Conservation (phyloP, 2,888 invertebrate genomes). For the Ceratothoa steindachneri region DNA sequence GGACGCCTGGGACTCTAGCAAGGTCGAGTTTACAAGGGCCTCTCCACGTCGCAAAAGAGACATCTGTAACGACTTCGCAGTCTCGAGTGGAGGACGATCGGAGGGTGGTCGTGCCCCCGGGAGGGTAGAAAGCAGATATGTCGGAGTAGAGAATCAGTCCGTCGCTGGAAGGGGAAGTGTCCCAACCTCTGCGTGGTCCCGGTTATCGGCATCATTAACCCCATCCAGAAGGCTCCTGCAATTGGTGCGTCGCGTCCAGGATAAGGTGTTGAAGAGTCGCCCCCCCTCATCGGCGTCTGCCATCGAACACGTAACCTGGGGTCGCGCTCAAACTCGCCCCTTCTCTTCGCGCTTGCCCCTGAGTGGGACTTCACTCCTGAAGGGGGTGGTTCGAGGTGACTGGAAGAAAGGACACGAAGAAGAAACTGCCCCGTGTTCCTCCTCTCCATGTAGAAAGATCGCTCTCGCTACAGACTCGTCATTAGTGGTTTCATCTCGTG, state of each 20-base stretch:
- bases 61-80: conserved; percentile 28
- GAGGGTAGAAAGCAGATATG: background rate
- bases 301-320: conserved; percentile 29
- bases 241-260: conserved; percentile 44
- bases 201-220: conserved; percentile 35
- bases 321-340: background rate
- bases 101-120: background rate
- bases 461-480: conserved; percentile 41
- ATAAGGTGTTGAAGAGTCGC: conserved; percentile 34
- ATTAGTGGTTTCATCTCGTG: conserved; percentile 23
- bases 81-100: too few relatives aligned
- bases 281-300: conserved; percentile 15
- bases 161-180: background rate
- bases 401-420: too few relatives aligned
- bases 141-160: background rate
- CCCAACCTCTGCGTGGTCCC: conserved; percentile 31
- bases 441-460: conserved; percentile 11
- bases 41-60: conserved; percentile 25
- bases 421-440: background rate
- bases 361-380: conserved; percentile 18
- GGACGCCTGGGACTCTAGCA: background rate
- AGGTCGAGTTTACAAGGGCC: conserved; percentile 26
- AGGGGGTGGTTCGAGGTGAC: too few relatives aligned
- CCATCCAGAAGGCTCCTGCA: conserved; percentile 39
- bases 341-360: background rate